Percentiles rank a stretch among this genome's conserved stretches.
Conservation (phyloP, 2,888 invertebrate genomes). For the Ophioninae sp. region DNA sequence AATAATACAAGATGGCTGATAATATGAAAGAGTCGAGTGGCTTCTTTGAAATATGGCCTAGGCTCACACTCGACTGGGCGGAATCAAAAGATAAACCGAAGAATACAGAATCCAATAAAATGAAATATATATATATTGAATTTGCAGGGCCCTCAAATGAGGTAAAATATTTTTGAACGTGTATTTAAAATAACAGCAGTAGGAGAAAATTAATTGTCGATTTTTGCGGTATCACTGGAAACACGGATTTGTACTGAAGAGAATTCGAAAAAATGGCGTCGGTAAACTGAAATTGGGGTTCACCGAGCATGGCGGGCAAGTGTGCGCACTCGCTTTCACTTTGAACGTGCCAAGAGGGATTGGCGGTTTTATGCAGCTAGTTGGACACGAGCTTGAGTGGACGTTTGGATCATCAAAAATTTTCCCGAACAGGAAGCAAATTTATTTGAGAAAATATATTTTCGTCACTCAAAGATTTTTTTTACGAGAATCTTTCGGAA, state of each 20-base stretch:
- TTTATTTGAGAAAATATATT: too few relatives aligned
- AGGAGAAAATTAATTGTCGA: background rate
- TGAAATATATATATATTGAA: background rate
- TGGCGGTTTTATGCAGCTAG: too few relatives aligned
- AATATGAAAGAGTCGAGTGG: slow-evolving; percentile 7
- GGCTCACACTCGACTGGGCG: background rate
- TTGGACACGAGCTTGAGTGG: too few relatives aligned
- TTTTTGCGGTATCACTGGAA: background rate
- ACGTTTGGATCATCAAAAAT: too few relatives aligned
- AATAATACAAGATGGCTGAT: slow-evolving; percentile 34
- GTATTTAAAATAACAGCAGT: background rate
- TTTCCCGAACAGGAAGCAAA: too few relatives aligned
- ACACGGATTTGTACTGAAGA: background rate
- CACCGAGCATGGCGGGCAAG: too few relatives aligned
- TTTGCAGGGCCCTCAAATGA: background rate
- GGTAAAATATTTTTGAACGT: background rate
- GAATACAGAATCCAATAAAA: background rate
- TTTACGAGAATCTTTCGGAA: too few relatives aligned
- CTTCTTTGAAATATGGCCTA: slow-evolving; percentile 1
- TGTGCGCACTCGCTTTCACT: too few relatives aligned
- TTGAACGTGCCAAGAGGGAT: too few relatives aligned
- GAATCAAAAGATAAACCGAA: slow-evolving; percentile 1
- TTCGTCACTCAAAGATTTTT: too few relatives aligned
- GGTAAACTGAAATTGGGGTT: too few relatives aligned
- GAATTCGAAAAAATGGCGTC: too few relatives aligned